A percentile compares a stretch with the other conserved stretches of the same genome.
Conservation (phyloP, 2,888 invertebrate genomes). For the Lutraria lutraria region DNA sequence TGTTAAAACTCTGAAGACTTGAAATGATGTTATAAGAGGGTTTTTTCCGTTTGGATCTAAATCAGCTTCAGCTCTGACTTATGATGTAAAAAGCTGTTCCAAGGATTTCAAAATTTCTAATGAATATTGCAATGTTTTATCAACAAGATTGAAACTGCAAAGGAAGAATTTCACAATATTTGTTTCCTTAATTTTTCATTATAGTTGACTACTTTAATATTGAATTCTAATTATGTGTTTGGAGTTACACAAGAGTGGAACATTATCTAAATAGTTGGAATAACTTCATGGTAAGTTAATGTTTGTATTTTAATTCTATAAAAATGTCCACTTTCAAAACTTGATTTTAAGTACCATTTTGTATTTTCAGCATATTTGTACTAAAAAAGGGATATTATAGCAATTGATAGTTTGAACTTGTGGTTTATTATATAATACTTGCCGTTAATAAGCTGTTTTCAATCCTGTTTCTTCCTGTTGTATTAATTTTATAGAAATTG, state of each 20-base stretch:
- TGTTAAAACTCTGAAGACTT: neutral
- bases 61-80: neutral
- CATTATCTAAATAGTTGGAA: neutral
- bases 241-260: neutral
- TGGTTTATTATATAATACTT: neutral
- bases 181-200: neutral
- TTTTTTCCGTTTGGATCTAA: neutral
- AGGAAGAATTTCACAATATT: neutral
- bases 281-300: neutral
- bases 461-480: neutral
- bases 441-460: neutral
- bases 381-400: too few relatives aligned
- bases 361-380: too few relatives aligned
- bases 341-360: too few relatives aligned
- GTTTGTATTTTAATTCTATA: neutral
- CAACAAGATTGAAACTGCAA: neutral
- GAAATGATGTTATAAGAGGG: neutral
- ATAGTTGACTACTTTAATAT: neutral
- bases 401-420: neutral
- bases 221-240: neutral
- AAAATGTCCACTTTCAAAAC: neutral
- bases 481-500: neutral
- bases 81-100: neutral
- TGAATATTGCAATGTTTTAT: neutral
- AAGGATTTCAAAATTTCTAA: neutral